These are phyloP conservation scores for Podocnemis expansa DNA, from an alignment of 2,113 vertebrate genomes.

Conservation along the genomic window DNA sequence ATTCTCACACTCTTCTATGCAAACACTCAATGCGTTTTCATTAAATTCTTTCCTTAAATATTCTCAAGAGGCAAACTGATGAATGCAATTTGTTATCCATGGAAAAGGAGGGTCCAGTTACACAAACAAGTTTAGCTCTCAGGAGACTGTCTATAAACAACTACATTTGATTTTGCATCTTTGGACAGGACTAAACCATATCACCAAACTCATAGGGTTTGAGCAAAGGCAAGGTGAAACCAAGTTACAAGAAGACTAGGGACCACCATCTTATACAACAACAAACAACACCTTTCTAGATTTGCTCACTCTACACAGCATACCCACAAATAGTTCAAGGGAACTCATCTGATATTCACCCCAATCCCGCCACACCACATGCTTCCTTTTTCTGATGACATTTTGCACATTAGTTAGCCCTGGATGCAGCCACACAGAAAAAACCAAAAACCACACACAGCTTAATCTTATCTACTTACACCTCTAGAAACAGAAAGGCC, in stretches of 20 bases:
- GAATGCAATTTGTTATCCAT: background rate
- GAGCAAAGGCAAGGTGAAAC: background rate
- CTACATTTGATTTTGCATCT: background rate
- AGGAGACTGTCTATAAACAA: background rate
- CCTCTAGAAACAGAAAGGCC: background rate
- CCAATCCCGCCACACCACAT: background rate
- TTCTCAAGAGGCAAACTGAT: background rate
- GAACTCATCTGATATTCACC: no score
- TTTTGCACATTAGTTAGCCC: rapidly evolving
- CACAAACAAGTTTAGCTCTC: background rate
- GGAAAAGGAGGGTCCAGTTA: background rate
- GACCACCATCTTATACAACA: background rate
- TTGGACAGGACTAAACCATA: background rate
- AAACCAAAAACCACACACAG: background rate
- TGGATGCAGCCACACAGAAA: background rate
- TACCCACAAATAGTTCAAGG: background rate
- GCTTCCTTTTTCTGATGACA: rapidly evolving
- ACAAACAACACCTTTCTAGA: background rate
- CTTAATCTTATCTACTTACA: background rate
- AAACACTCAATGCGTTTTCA: background rate
- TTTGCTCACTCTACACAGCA: background rate
- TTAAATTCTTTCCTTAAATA: background rate
- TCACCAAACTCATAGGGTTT: background rate
- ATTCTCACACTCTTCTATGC: no score
- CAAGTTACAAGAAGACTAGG: rapidly evolving